Conservation (phyloP, 2,888 invertebrate species). For the Drosophila borealis region DNA sequence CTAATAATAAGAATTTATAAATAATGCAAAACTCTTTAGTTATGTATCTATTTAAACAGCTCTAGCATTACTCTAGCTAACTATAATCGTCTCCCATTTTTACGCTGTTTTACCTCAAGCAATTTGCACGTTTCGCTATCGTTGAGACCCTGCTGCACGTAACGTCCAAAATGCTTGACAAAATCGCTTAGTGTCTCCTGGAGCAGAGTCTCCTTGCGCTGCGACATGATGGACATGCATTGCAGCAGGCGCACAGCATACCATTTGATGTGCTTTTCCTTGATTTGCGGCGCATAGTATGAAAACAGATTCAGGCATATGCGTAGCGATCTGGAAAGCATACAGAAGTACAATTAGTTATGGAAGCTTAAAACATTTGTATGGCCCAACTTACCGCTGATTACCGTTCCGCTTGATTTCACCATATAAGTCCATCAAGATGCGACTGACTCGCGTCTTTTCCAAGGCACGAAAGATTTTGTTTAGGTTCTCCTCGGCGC, state of each 20-base stretch:
- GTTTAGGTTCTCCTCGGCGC: conserved; percentile 93
- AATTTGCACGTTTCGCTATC: conserved; percentile 84
- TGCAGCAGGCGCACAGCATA: conserved; percentile 91
- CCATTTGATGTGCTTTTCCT: conserved; percentile 91
- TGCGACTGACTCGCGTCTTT: conserved; percentile 89
- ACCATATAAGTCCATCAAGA: conserved; percentile 92
- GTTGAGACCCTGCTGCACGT: conserved; percentile 83
- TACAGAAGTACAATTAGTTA: neutral
- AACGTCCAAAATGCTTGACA: conserved; percentile 81
- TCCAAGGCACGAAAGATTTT: conserved; percentile 90
- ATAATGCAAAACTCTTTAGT: too few relatives aligned
- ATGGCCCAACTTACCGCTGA: conserved; percentile 74
- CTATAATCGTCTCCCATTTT: too few relatives aligned
- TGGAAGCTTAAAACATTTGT: neutral
- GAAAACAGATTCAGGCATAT: conserved; percentile 92
- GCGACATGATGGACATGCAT: conserved; percentile 89
- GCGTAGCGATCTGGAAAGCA: conserved; percentile 87
- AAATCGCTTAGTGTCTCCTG: conserved; percentile 84
- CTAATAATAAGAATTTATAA: too few relatives aligned
- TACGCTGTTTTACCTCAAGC: conserved; percentile 78
- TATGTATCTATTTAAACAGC: too few relatives aligned
- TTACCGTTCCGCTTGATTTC: conserved; percentile 92
- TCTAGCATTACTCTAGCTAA: too few relatives aligned
- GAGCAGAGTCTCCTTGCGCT: conserved; percentile 87
- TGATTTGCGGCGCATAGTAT: conserved; percentile 90